Evolutionary conservation across 2,797 vertebrate genomes (phyloP), one percentile per base, ranked within the genome.

Genomic region (Rachycentron canadum): DNA sequence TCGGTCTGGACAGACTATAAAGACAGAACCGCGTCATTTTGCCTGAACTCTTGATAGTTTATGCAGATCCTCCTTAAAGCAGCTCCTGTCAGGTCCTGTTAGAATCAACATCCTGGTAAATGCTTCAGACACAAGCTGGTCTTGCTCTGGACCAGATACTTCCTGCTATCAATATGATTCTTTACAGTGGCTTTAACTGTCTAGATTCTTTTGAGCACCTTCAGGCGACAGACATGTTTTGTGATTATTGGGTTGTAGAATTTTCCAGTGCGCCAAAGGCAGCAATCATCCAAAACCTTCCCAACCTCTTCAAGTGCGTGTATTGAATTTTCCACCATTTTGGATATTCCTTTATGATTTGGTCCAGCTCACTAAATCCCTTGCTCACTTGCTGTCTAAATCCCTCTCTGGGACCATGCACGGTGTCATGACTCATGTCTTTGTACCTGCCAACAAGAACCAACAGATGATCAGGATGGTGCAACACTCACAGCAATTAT

Each of bases 11-110:
- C 23, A 62, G 1, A 17, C 82, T 73, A 55, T 80, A 82, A 62
- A 81, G 43, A 63, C 41, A 19, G 25, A 47, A 52, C 55, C 40
- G 10, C 57, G 59, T 76, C 21, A 55, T 76, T 69, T 70, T 23
- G 40, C 28, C 49, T 25, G 0, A 69, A 55, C 45, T 52, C 61
- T 65, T 82, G n/a, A 86, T 78, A 53, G 63, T 45, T 79, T 73
- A 41, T n/a, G 25, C 86, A 86, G 80, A 73, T 73, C 12, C 34
- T 73, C 28, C 57, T 78, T 52, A 59, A 50, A 81, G 68, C 23
- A 12, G n/a, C 69, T 61, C 55, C 17, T 1, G 41, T 81, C 75
- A 76, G 68, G 45, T 74, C 56, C 69, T 25, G n/a, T 78, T 73
- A 60, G 30, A 47, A 73, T 87, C 74, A 73, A 21, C 47, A 68